Conservation (phyloP, 2,113 vertebrate species). For the Semnornis frantzii region DNA sequence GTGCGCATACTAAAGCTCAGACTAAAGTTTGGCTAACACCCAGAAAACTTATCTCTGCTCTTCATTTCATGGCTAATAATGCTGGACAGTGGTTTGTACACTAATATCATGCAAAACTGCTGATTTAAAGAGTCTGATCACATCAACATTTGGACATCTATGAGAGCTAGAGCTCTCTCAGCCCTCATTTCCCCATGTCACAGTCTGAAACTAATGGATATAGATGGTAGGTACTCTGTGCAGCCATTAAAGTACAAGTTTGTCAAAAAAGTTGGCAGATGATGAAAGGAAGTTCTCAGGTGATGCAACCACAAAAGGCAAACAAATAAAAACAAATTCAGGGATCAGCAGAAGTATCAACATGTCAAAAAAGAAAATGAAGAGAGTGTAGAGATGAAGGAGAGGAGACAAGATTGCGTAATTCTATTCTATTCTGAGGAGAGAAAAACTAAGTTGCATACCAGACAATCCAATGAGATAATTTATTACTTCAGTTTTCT, state of each 20-base stretch:
- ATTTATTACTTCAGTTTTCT: conserved; percentile 13
- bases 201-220: not conserved
- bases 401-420: not conserved
- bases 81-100: not conserved
- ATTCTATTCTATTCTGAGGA: not conserved
- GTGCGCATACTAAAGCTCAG: not conserved
- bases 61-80: not conserved
- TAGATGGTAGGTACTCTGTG: not conserved
- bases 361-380: not conserved
- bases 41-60: not conserved
- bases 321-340: conserved; percentile 47
- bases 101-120: not conserved
- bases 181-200: not conserved
- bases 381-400: not conserved
- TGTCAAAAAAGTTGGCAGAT: not conserved
- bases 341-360: not conserved
- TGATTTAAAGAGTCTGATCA: not conserved
- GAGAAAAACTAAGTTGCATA: not conserved
- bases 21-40: not conserved
- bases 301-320: not conserved
- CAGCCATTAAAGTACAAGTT: not conserved
- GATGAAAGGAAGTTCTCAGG: conserved; percentile 22
- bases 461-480: not conserved
- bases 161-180: not conserved
- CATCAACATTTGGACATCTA: not conserved